These are phyloP conservation scores for Pristionchus japonicus DNA, from an alignment of 2,888 invertebrate species.

Conservation along the genomic window DNA sequence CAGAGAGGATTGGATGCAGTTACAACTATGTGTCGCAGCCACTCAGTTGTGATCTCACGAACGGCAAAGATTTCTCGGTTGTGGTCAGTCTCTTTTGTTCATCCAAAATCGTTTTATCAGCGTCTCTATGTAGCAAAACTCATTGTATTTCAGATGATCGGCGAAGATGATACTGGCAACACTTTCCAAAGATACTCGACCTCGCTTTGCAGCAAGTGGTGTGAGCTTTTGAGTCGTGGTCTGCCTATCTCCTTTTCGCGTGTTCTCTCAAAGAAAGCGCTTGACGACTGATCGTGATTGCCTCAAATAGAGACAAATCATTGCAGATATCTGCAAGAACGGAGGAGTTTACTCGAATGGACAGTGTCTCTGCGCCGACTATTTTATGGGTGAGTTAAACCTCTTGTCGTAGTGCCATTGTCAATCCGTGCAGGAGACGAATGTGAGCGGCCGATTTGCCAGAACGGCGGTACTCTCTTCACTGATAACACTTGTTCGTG, in stretches of 20 bases:
- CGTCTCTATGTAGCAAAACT: not conserved
- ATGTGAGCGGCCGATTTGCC: not conserved
- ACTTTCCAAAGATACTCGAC: constrained; percentile 46
- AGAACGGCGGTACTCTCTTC: not conserved
- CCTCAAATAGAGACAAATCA: not conserved
- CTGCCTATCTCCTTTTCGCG: no score
- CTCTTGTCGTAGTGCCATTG: not conserved
- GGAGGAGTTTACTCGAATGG: constrained; percentile 65
- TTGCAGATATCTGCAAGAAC: constrained; percentile 51
- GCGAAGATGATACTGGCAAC: constrained; percentile 37
- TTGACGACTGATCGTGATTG: no score
- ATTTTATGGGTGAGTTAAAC: constrained; percentile 55
- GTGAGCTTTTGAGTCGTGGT: no score
- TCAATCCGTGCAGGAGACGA: not conserved
- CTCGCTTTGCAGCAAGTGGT: constrained; percentile 31
- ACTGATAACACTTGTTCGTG: not conserved
- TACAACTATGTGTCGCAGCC: constrained; percentile 62
- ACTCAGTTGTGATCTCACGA: constrained; percentile 57
- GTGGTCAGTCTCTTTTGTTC: constrained; percentile 27
- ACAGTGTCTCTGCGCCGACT: constrained; percentile 63
- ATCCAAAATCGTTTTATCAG: no score
- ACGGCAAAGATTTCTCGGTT: constrained; percentile 37
- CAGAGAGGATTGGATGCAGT: not conserved
- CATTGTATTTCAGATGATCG: not conserved
- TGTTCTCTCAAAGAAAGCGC: no score